Percentiles rank a stretch among this genome's conserved stretches.
Evolutionary conservation across 2,888 invertebrate genomes (phyloP).

Genomic region (Torymus tubicola): DNA sequence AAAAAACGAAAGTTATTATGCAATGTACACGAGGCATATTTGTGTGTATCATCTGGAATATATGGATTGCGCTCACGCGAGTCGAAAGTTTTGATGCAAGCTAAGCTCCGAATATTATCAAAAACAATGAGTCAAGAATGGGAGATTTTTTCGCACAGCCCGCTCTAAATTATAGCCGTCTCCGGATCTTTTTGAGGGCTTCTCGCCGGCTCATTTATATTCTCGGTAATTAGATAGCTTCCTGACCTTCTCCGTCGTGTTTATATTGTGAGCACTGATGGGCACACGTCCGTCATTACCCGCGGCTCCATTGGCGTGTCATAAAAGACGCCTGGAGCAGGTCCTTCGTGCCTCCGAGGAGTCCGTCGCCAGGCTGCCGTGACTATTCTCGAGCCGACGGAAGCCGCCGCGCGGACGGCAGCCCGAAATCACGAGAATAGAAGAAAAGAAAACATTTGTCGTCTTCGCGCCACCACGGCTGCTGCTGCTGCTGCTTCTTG

Average conservation of each 20-base stretch:
- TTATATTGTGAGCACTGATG: constrained; percentile 61
- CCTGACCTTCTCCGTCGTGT: constrained; percentile 62
- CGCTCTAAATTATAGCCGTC: constrained; percentile 52
- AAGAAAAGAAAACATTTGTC: neutral
- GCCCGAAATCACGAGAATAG: too few species aligned
- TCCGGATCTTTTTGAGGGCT: constrained; percentile 40
- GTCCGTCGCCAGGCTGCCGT: too few species aligned
- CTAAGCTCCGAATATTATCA: too few species aligned
- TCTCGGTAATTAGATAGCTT: constrained; percentile 70
- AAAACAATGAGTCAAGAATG: constrained; percentile 18
- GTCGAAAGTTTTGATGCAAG: too few species aligned
- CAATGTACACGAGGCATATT: too few species aligned
- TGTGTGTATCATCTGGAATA: too few species aligned
- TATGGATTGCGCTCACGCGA: too few species aligned
- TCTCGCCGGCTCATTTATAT: constrained; percentile 68
- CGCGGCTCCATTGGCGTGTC: constrained; percentile 56
- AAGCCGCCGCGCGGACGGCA: constrained; percentile 16
- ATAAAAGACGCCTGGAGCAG: constrained; percentile 31
- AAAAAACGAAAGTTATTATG: too few species aligned
- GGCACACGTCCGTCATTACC: constrained; percentile 64
- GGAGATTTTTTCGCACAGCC: constrained; percentile 30
- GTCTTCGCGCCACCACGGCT: neutral
- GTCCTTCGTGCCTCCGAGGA: too few species aligned
- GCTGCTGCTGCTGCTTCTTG: too few species aligned
- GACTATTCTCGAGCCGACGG: constrained; percentile 17